Conservation (phyloP, 2,113 vertebrate genomes). For the Salvelinus fontinalis region DNA sequence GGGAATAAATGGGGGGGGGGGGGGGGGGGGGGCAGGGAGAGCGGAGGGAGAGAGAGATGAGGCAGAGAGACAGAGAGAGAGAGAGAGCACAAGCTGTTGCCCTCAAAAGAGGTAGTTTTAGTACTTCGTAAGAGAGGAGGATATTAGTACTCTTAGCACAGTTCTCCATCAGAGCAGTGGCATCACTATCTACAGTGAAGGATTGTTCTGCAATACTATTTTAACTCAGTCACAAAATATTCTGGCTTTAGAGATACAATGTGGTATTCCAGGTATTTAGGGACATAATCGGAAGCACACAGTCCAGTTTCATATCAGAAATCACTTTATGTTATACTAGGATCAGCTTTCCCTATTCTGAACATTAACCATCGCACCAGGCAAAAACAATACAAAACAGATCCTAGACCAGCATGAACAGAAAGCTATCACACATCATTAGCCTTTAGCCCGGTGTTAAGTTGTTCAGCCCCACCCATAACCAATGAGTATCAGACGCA, state of each 20-base stretch:
- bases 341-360: too few relatives aligned
- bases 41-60: neutral
- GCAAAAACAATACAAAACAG: neutral
- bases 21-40: neutral
- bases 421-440: too few relatives aligned
- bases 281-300: too few relatives aligned
- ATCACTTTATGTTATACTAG: too few relatives aligned
- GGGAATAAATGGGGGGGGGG: neutral
- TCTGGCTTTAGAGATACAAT: neutral
- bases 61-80: too few relatives aligned
- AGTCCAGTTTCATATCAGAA: too few relatives aligned
- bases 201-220: neutral
- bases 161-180: neutral
- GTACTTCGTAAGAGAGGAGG: neutral
- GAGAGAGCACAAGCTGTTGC: too few relatives aligned
- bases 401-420: neutral
- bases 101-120: neutral
- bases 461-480: neutral
- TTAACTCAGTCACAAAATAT: too few relatives aligned
- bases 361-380: too few relatives aligned
- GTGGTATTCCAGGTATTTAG: neutral
- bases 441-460: neutral
- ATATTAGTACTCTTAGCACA: constrained; percentile 1
- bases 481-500: neutral
- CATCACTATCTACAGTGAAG: neutral